Evolutionary conservation across 2,888 invertebrate species (phyloP), one percentile per base, ranked within the genome.

Genomic region (Ophion ellenae): DNA sequence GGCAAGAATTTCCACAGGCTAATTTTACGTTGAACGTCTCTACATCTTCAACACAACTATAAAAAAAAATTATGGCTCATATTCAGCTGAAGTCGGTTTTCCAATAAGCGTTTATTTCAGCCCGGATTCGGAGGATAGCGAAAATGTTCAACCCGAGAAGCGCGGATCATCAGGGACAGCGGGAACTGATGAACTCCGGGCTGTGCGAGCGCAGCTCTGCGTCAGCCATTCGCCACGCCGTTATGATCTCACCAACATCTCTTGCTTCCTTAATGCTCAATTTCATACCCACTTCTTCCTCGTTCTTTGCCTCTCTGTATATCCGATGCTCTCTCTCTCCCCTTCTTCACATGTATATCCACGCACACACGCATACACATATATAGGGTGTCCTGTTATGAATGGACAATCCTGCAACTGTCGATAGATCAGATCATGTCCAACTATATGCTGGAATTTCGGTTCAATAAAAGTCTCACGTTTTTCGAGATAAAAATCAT

Each of bases 251-350:
- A 87, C 85, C 88, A 59, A 83, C 83, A 83, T 86, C 83, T 84
- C 81, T 85, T 80, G 80, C 86, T 89, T 89, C 88, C 87, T 88
- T 87, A 87, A 89, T 86, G 86, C 88, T 88, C 88, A 88, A 87
- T 89, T 89, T 89, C 86, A 87, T 87, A 86, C 86, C 86, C 87
- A 81, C 87, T 89, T 88, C 87, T 89, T 88, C 88, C 89, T 87
- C 86, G 88, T 89, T 88, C 87, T 81, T 87, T 74, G 64, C 78
- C 74, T 83, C 81, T 69, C 81, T 57, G 73, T 81, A 78, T 74
- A 59, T 66, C 81, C 61, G 53, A 59, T 67, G 63, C 40, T 81
- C 80, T 73, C 67, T 47, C 81, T 9, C 47, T 11, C 32, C 32
- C 59, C 5, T 45, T 2, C 45, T 20, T 57, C 67, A 40, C 74